phyloP scores from a whole-genome alignment of 2,888 invertebrate genomes.

The Pachydiplax longipennis region DNA sequence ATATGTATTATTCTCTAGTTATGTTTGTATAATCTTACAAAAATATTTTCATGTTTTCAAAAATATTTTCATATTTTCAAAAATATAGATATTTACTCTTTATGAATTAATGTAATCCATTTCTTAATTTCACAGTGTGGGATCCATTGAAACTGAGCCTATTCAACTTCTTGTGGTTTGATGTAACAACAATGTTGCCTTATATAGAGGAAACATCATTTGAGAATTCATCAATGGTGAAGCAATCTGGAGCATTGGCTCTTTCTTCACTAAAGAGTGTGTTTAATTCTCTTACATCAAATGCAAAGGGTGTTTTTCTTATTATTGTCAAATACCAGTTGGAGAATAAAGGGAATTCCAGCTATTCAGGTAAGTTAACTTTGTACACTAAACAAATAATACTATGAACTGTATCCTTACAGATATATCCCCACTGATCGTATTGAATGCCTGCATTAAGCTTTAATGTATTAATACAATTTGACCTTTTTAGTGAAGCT shows the following conservation, averaged over 20 bases:
- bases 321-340: slow-evolving; percentile 84
- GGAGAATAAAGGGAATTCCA: slow-evolving; percentile 72
- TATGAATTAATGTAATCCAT: neutral
- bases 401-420: slow-evolving; percentile 14
- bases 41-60: too few species aligned
- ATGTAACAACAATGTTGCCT: slow-evolving; percentile 83
- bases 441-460: too few species aligned
- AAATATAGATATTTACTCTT: too few species aligned
- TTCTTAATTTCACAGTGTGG: slow-evolving; percentile 74
- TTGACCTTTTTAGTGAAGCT: too few species aligned
- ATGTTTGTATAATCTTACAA: too few species aligned
- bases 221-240: slow-evolving; percentile 83
- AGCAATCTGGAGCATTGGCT: slow-evolving; percentile 78
- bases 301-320: slow-evolving; percentile 85
- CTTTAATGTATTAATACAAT: too few species aligned
- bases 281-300: slow-evolving; percentile 86
- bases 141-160: slow-evolving; percentile 84
- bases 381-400: neutral
- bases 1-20: too few species aligned
- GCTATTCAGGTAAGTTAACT: slow-evolving; percentile 73
- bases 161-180: slow-evolving; percentile 91
- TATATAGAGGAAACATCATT: slow-evolving; percentile 86
- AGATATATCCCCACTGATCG: too few species aligned
- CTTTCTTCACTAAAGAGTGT: slow-evolving; percentile 89
- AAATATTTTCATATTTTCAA: too few species aligned